These are phyloP conservation scores for Caenorhabditis uteleia DNA, from an alignment of 2,888 invertebrate genomes.

Conservation along the genomic window DNA sequence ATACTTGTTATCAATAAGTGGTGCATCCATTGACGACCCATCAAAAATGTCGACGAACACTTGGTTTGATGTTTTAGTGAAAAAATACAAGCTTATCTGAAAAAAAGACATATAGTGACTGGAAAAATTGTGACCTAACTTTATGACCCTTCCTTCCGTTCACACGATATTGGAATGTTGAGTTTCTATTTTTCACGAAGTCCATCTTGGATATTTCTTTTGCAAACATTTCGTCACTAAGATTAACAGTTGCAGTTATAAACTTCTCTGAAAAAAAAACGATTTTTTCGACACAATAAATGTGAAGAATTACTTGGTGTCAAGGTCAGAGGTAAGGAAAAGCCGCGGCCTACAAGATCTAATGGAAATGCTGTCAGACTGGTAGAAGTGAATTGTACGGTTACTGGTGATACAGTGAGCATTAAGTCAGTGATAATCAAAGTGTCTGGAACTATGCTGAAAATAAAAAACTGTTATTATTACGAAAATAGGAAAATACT, in stretches of 20 bases:
- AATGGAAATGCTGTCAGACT: constrained; percentile 1
- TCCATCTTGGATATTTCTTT: not conserved
- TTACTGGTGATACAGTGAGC: constrained; percentile 20
- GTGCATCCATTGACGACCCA: constrained; percentile 13
- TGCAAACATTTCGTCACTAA: not conserved
- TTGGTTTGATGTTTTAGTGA: constrained; percentile 4
- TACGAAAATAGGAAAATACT: constrained; percentile 5
- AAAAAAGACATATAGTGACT: not conserved
- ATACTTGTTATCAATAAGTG: constrained; percentile 27
- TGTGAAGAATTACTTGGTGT: not conserved
- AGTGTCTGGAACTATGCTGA: not conserved
- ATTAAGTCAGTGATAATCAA: not conserved
- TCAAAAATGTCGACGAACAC: constrained; percentile 27
- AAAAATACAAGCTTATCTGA: not conserved
- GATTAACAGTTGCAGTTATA: not conserved
- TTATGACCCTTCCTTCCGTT: not conserved
- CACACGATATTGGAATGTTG: not conserved
- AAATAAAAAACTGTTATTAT: not conserved
- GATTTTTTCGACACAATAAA: not conserved
- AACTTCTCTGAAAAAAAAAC: not conserved
- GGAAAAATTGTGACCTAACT: not conserved
- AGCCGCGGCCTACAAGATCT: not conserved
- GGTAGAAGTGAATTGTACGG: constrained; percentile 5
- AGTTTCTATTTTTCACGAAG: not conserved
- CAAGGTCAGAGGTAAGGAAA: not conserved